phyloP scores from a whole-genome alignment of 1,140 invertebrate species.

The Aphelinus atriplicis region DNA sequence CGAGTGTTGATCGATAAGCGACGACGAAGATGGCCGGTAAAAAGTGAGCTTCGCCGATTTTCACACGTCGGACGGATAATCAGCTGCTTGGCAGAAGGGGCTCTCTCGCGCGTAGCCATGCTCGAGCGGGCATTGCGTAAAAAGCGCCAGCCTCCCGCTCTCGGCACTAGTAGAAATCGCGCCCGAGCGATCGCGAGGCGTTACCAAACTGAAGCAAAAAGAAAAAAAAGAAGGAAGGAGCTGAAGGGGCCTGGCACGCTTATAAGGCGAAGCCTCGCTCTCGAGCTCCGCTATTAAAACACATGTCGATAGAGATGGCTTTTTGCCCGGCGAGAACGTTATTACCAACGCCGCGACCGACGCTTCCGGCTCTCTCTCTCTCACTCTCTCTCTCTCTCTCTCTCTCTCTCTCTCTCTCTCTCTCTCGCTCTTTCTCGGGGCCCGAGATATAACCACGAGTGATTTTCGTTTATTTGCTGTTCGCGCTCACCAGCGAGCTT shows the following conservation, averaged over 20 bases:
- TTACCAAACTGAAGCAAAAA: slow-evolving; percentile 18
- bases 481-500: too few relatives aligned
- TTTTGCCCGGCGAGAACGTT: slow-evolving; percentile 13
- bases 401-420: too few relatives aligned
- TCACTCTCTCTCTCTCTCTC: too few relatives aligned
- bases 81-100: too few relatives aligned
- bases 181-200: slow-evolving; percentile 15
- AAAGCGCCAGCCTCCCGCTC: slow-evolving; percentile 3
- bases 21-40: too few relatives aligned
- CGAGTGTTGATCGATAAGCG: too few relatives aligned
- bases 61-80: too few relatives aligned
- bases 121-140: background rate
- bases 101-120: too few relatives aligned
- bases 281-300: slow-evolving; percentile 17
- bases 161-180: slow-evolving; percentile 23
- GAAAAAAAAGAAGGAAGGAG: background rate
- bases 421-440: too few relatives aligned
- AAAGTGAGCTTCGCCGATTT: too few relatives aligned
- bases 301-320: slow-evolving; percentile 15
- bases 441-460: too few relatives aligned
- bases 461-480: too few relatives aligned
- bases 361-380: background rate
- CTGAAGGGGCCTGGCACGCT: background rate
- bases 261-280: background rate
- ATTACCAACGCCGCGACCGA: slow-evolving; percentile 21